Evolutionary conservation across 2,113 vertebrate species (phyloP).

Genomic region (Saccopteryx leptura): DNA sequence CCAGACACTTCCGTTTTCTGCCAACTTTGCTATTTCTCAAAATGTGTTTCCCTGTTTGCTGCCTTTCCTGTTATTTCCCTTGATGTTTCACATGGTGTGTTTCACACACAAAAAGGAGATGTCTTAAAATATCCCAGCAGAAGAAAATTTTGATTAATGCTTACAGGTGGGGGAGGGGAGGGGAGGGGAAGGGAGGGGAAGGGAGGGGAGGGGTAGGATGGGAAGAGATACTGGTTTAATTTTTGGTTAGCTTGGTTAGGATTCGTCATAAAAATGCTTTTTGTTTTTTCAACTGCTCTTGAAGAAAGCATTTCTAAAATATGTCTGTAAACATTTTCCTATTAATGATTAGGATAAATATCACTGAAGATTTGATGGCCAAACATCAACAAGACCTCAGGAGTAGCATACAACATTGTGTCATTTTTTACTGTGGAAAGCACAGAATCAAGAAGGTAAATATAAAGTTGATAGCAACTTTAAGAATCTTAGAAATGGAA

Average conservation of each 20-base stretch:
- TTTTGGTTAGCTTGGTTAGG: conserved; percentile 25
- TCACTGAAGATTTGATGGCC: not conserved
- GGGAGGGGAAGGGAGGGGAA: not conserved
- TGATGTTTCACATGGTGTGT: conserved; percentile 35
- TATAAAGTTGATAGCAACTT: not conserved
- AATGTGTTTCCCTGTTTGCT: not conserved
- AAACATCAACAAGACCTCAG: not conserved
- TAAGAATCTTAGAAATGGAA: not conserved
- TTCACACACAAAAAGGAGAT: not conserved
- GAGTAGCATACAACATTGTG: not conserved
- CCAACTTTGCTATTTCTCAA: conserved; percentile 59
- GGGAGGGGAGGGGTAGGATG: too few relatives aligned
- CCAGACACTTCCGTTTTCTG: conserved; percentile 63
- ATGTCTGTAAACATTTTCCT: not conserved
- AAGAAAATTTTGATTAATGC: conserved; percentile 53
- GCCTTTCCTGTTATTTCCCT: conserved; percentile 70
- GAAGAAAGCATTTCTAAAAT: not conserved
- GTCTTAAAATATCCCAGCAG: conserved; percentile 35
- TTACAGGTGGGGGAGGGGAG: not conserved
- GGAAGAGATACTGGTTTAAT: not conserved
- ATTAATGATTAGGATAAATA: not conserved
- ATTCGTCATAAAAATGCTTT: not conserved
- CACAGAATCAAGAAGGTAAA: not conserved
- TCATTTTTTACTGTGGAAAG: conserved; percentile 12
- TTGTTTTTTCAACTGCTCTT: not conserved